phyloP scores from a whole-genome alignment of 2,113 vertebrate genomes.

The Delphinapterus leucas region DNA sequence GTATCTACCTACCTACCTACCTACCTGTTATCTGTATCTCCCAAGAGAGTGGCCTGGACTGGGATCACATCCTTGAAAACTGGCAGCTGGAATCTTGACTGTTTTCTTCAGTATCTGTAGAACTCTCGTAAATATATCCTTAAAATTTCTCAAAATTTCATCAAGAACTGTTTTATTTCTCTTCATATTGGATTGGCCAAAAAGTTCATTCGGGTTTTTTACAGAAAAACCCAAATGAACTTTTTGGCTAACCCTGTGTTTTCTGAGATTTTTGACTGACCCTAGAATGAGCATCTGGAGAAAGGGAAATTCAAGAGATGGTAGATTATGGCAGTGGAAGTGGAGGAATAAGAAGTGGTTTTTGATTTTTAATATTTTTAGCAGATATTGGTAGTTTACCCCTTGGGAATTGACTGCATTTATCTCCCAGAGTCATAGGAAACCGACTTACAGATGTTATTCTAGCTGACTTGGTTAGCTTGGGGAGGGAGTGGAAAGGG shows the following conservation, averaged over 20 bases:
- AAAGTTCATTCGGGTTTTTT: too few species aligned
- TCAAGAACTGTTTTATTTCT: not conserved
- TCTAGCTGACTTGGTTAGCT: not conserved
- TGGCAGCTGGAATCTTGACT: not conserved
- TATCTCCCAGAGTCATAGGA: not conserved
- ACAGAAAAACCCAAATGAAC: too few species aligned
- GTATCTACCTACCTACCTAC: not conserved
- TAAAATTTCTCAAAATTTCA: not conserved
- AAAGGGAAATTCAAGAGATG: not conserved
- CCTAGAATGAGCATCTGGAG: not conserved
- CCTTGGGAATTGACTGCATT: not conserved
- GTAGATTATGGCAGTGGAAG: not conserved
- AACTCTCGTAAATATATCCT: not conserved
- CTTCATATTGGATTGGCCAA: not conserved
- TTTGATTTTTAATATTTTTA: not conserved
- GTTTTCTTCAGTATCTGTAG: not conserved
- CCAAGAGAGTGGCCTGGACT: not conserved
- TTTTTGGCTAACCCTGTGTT: not conserved
- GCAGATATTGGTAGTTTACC: not conserved
- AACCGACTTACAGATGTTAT: not conserved
- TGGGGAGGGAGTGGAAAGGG: not conserved
- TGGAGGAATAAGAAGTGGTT: not conserved
- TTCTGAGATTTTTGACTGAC: conserved; percentile 3
- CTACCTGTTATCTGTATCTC: not conserved
- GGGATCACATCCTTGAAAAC: not conserved